Conservation (phyloP, 2,113 vertebrate genomes). For the Synodontis membranacea region DNA sequence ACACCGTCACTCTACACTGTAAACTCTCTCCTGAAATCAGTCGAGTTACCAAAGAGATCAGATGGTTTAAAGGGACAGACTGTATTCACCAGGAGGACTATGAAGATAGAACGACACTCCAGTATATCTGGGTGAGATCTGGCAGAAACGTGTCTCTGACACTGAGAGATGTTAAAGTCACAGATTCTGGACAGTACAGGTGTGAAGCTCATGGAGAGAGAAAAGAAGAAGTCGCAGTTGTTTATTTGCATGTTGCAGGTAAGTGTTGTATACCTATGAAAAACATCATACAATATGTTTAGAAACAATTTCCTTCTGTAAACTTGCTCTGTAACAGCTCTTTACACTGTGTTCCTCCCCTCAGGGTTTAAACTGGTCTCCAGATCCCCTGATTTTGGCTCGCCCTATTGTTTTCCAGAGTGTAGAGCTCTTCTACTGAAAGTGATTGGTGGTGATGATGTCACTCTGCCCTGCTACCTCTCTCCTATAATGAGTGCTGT, state of each 20-base stretch:
- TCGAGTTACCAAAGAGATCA: background rate
- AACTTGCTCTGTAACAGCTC: background rate
- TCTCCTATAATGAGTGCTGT: constrained; percentile 11
- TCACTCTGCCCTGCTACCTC: background rate
- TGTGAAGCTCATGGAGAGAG: constrained; percentile 21
- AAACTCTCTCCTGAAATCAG: constrained; percentile 14
- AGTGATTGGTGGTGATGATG: constrained; percentile 22
- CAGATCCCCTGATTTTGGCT: background rate
- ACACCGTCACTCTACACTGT: background rate
- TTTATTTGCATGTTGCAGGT: constrained; percentile 16
- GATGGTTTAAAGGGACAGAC: constrained; percentile 30
- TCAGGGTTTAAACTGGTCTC: constrained; percentile 22
- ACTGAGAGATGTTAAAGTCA: constrained; percentile 5
- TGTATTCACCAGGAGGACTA: background rate
- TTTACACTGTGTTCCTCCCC: background rate
- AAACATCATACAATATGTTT: background rate
- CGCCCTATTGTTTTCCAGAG: too few species aligned
- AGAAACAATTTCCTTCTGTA: background rate
- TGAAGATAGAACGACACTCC: background rate
- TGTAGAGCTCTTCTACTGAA: too few species aligned
- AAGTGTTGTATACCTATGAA: background rate
- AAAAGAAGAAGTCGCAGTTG: background rate
- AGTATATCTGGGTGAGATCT: background rate
- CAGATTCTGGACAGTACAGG: constrained; percentile 14
- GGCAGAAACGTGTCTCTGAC: background rate